These are phyloP conservation scores for Cetoscarus ocellatus DNA, from an alignment of 2,797 vertebrate genomes.

Conservation along the genomic window DNA sequence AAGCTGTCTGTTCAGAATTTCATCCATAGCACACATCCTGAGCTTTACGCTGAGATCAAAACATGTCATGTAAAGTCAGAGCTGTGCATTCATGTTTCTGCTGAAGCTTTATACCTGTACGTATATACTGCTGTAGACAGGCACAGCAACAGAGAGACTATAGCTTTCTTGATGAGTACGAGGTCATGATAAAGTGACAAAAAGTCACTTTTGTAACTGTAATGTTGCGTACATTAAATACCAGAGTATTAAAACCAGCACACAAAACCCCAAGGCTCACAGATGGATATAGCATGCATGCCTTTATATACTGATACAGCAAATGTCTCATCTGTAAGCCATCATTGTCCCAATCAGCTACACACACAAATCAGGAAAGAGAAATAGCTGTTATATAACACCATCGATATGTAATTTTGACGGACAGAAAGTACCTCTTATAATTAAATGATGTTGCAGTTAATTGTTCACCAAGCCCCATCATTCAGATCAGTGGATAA, in stretches of 20 bases:
- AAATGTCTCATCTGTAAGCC: not conserved
- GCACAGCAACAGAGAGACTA: not conserved
- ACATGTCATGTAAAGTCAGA: constrained; percentile 8
- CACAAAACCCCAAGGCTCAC: not conserved
- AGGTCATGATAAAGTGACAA: not conserved
- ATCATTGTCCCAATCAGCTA: not conserved
- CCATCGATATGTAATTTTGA: not conserved
- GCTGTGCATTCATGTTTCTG: constrained; percentile 10
- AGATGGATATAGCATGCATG: not conserved
- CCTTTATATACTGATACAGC: not conserved
- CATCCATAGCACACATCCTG: constrained; percentile 2
- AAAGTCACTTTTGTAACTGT: not conserved
- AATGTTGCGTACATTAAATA: no score
- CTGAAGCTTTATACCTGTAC: not conserved
- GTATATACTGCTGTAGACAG: not conserved
- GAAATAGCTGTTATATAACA: not conserved
- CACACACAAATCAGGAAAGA: not conserved
- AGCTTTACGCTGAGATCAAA: constrained; percentile 16
- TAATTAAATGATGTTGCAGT: not conserved
- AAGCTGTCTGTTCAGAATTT: constrained; percentile 20
- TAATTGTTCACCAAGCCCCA: not conserved
- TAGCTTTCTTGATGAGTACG: not conserved
- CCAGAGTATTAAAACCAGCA: not conserved
- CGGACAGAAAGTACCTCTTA: not conserved
- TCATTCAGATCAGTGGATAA: not conserved